Evolutionary conservation across 2,113 vertebrate genomes (phyloP).

Genomic region (Oreamnos americanus): DNA sequence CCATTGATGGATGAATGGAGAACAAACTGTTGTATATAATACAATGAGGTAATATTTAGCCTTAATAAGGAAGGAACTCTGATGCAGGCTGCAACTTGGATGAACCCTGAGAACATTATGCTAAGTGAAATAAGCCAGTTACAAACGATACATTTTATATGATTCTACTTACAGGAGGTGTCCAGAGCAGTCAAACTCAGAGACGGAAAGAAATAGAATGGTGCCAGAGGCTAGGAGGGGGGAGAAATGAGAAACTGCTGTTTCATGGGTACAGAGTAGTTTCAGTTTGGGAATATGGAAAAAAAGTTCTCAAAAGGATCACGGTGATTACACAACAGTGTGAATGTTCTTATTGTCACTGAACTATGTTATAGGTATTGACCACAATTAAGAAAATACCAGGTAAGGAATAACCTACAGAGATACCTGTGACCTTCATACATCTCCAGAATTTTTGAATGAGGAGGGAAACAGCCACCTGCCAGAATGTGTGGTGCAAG

Average conservation of each 20-base stretch:
- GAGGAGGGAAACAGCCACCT: neutral
- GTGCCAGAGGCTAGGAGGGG: neutral
- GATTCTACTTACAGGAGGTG: neutral
- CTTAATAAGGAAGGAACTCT: neutral
- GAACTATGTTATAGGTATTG: neutral
- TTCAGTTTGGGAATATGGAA: neutral
- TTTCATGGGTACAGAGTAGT: neutral
- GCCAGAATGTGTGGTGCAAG: neutral
- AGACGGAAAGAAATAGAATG: neutral
- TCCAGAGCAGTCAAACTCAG: neutral
- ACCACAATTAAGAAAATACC: neutral
- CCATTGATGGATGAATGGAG: neutral
- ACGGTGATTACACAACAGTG: neutral
- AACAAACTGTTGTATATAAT: neutral
- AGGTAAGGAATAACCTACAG: neutral
- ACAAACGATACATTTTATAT: neutral
- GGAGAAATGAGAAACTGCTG: neutral
- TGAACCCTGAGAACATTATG: neutral
- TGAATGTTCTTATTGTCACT: neutral
- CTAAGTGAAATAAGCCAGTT: neutral
- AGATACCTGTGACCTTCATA: neutral
- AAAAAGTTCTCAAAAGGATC: neutral
- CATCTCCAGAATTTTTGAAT: neutral
- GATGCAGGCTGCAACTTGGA: neutral
- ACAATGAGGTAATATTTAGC: neutral